Conservation (phyloP, 2,113 vertebrate species). For the Syngnathus typhle region DNA sequence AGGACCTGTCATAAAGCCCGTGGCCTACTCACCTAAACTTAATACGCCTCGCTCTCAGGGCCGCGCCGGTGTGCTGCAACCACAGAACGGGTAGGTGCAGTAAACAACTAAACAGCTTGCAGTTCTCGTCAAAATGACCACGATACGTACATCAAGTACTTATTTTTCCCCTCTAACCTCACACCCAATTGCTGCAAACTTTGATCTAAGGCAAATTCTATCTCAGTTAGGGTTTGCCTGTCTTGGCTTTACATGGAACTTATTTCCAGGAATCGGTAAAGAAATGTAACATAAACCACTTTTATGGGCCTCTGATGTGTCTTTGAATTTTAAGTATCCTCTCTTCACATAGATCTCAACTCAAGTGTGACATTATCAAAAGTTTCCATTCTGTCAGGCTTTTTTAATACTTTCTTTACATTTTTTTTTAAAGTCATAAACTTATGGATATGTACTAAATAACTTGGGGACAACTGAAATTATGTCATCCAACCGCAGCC, state of each 20-base stretch:
- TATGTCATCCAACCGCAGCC: not conserved
- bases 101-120: constrained; percentile 16
- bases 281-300: not conserved
- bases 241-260: not conserved
- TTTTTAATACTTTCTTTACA: not conserved
- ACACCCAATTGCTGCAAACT: not conserved
- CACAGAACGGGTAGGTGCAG: constrained; percentile 91
- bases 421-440: not conserved
- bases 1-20: constrained; percentile 80
- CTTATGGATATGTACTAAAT: not conserved
- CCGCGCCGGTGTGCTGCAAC: constrained; percentile 71
- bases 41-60: constrained; percentile 50
- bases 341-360: not conserved
- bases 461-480: not conserved
- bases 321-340: not conserved
- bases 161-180: too few relatives aligned
- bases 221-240: not conserved
- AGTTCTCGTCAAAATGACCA: not conserved
- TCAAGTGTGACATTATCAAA: not conserved
- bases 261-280: constrained; percentile 2
- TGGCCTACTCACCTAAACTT: constrained; percentile 75
- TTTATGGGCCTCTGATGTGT: not conserved
- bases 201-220: not conserved
- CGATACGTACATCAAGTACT: constrained; percentile 10
- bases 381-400: not conserved